These are phyloP conservation scores for Gisinianus flammeolus DNA, from an alignment of 2,888 invertebrate species.

Conservation along the genomic window DNA sequence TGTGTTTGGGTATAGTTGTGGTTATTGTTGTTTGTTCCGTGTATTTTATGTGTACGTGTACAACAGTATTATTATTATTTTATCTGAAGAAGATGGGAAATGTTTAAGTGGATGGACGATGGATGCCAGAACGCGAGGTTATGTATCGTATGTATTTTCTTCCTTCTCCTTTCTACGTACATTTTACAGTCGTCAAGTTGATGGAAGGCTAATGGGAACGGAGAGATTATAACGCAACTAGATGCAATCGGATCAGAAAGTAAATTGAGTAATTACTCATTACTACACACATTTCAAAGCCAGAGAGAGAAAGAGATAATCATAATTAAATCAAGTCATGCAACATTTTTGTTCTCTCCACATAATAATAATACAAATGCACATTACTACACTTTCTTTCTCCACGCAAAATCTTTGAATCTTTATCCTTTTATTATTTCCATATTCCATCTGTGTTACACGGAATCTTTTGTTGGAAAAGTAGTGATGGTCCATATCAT, in stretches of 20 bases:
- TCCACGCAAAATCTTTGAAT: too few species aligned
- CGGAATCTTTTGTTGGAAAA: too few species aligned
- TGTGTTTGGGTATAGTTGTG: not conserved
- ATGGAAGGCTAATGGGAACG: not conserved
- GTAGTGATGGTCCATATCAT: too few species aligned
- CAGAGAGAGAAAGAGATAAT: conserved; percentile 17
- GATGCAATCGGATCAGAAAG: conserved; percentile 45
- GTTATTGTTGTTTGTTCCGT: too few species aligned
- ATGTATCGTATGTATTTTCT: too few species aligned
- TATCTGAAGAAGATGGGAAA: not conserved
- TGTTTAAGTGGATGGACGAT: not conserved
- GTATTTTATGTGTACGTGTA: too few species aligned
- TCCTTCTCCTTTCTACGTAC: too few species aligned
- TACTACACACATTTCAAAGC: conserved; percentile 37
- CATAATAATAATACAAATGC: not conserved
- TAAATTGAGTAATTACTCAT: conserved; percentile 48
- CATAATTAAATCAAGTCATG: conserved; percentile 52
- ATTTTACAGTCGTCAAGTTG: not conserved
- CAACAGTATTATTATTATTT: not conserved
- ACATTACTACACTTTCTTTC: not conserved
- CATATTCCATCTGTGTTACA: too few species aligned
- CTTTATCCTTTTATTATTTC: too few species aligned
- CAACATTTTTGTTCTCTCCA: conserved; percentile 24
- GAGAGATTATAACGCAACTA: not conserved
- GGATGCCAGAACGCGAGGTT: too few species aligned